Percentiles rank a stretch among this genome's conserved stretches.
These are phyloP conservation scores for Rhinophrynus dorsalis DNA, from an alignment of 2,797 vertebrate species.

Conservation along the genomic window DNA sequence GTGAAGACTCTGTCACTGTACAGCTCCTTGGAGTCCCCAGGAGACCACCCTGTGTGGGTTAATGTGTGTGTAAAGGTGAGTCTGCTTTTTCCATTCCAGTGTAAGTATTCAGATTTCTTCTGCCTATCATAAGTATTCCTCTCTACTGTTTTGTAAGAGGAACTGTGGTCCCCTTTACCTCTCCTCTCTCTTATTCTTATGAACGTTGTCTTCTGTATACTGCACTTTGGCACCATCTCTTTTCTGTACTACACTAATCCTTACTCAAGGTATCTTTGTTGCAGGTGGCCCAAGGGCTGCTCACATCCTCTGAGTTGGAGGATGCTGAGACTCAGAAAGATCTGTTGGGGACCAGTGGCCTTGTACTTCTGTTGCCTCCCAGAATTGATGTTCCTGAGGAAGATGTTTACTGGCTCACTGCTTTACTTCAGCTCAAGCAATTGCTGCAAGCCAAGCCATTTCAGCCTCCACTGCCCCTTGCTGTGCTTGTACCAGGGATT, in stretches of 20 bases:
- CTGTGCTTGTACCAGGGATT: constrained; percentile 73
- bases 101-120: neutral
- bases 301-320: constrained; percentile 70
- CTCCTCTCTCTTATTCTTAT: neutral
- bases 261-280: too few species aligned
- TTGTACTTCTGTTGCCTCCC: constrained; percentile 82
- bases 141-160: too few species aligned
- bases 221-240: too few species aligned
- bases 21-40: constrained; percentile 61
- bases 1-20: constrained; percentile 77
- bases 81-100: neutral
- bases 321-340: constrained; percentile 73
- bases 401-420: constrained; percentile 84
- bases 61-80: constrained; percentile 85
- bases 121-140: neutral
- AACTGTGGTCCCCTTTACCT: too few species aligned
- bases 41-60: constrained; percentile 63
- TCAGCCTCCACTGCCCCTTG: constrained; percentile 78
- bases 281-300: constrained; percentile 76
- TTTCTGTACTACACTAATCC: too few species aligned
- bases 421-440: constrained; percentile 87
- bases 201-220: too few species aligned
- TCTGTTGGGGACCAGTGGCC: constrained; percentile 81
- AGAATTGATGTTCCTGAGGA: constrained; percentile 66
- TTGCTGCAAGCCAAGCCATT: constrained; percentile 85